phyloP scores from a whole-genome alignment of 1,140 invertebrate genomes.

The Panonychus citri region DNA sequence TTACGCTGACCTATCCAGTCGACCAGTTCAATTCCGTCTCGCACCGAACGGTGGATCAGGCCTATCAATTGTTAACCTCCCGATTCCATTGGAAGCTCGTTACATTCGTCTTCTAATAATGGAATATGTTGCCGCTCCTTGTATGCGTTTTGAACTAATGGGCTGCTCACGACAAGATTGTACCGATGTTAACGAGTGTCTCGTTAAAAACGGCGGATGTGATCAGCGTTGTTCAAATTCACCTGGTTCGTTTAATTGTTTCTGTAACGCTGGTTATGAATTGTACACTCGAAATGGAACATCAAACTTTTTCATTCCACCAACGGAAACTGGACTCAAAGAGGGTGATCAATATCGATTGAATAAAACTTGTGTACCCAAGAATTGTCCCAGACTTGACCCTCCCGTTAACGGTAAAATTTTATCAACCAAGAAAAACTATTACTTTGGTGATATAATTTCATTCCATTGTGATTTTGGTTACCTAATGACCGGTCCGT shows the following conservation, averaged over 20 bases:
- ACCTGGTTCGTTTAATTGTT: constrained; percentile 60
- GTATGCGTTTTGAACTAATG: constrained; percentile 73
- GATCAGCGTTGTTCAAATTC: constrained; percentile 78
- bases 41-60: constrained; percentile 49
- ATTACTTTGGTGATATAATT: constrained; percentile 70
- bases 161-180: constrained; percentile 75
- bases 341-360: constrained; percentile 68
- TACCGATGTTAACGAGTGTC: constrained; percentile 73
- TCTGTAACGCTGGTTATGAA: constrained; percentile 75
- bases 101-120: constrained; percentile 64
- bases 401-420: constrained; percentile 70
- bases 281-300: constrained; percentile 72
- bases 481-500: constrained; percentile 63
- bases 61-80: constrained; percentile 63
- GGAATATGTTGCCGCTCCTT: constrained; percentile 65
- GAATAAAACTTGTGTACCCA: constrained; percentile 83
- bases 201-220: constrained; percentile 66
- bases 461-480: constrained; percentile 87
- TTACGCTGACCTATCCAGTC: constrained; percentile 69
- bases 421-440: constrained; percentile 50
- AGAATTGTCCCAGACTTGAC: constrained; percentile 52
- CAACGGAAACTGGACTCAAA: constrained; percentile 54
- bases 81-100: constrained; percentile 69
- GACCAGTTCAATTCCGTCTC: constrained; percentile 56
- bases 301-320: constrained; percentile 56